Percentiles rank a stretch among this genome's conserved stretches.
Conservation (phyloP, 2,888 invertebrate genomes). For the Nemotelus nigrinus region DNA sequence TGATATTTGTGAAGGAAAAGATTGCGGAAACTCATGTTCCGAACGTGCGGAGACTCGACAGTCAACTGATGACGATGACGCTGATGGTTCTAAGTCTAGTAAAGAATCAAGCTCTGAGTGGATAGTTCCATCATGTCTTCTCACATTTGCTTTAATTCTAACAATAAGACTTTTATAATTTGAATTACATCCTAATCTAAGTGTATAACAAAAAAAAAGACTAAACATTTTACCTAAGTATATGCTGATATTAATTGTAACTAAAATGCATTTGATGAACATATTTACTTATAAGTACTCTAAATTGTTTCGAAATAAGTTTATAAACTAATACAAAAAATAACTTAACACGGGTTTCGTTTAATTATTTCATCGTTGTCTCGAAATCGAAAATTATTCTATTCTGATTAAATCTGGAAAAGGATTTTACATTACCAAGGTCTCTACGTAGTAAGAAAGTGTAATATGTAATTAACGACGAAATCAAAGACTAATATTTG, state of each 20-base stretch:
- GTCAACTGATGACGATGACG: not conserved
- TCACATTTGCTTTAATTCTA: slow-evolving; percentile 21
- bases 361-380: no score
- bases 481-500: no score
- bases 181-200: not conserved
- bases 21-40: slow-evolving; percentile 63
- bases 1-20: slow-evolving; percentile 82
- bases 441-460: no score
- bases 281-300: not conserved
- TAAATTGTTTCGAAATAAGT: not conserved
- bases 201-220: slow-evolving; percentile 28
- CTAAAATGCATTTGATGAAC: slow-evolving; percentile 20
- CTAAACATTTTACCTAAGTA: slow-evolving; percentile 30
- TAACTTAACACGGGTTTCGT: not conserved
- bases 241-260: not conserved
- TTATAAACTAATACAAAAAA: not conserved
- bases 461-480: no score
- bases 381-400: no score
- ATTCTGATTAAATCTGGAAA: no score
- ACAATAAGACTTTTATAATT: slow-evolving; percentile 9
- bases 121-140: slow-evolving; percentile 25
- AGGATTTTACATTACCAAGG: no score
- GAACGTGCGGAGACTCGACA: slow-evolving; percentile 59
- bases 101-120: slow-evolving; percentile 13
- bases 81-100: not conserved